phyloP scores from a whole-genome alignment of 2,797 vertebrate genomes.

The Erpetoichthys calabaricus region DNA sequence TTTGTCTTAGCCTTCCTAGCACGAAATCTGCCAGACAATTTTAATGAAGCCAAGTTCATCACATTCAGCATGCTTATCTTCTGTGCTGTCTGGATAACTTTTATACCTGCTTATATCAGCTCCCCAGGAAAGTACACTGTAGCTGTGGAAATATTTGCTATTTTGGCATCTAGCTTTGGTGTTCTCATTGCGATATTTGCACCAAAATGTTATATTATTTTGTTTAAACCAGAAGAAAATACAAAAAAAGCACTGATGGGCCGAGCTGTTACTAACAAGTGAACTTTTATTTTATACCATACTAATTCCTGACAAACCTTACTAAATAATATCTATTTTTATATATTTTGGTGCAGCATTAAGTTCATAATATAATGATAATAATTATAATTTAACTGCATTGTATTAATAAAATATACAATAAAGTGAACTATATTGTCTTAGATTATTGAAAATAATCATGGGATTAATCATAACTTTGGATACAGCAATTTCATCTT shows the following conservation, averaged over 20 bases:
- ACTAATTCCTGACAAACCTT: too few species aligned
- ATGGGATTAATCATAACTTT: too few species aligned
- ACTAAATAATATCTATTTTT: too few species aligned
- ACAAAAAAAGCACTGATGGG: not conserved
- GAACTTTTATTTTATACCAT: too few species aligned
- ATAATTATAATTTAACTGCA: too few species aligned
- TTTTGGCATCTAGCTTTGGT: not conserved
- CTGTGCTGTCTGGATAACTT: constrained; percentile 3
- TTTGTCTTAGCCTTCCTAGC: not conserved
- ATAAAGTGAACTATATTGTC: too few species aligned
- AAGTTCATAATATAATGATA: too few species aligned
- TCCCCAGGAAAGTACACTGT: not conserved
- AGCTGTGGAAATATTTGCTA: not conserved
- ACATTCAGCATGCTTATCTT: not conserved
- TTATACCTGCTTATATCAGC: constrained; percentile 28
- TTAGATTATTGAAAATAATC: too few species aligned
- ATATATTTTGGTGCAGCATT: too few species aligned
- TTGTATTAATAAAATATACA: too few species aligned
- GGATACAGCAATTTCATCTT: too few species aligned
- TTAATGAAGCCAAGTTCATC: constrained; percentile 30
- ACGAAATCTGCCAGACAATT: constrained; percentile 5
- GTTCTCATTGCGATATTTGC: not conserved
- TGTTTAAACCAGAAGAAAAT: constrained; percentile 7
- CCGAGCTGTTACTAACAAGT: too few species aligned
- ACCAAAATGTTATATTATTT: not conserved